A percentile compares a stretch with the other conserved stretches of the same genome.
phyloP scores from a whole-genome alignment of 2,113 vertebrate species.

The Platycercus adscitus region DNA sequence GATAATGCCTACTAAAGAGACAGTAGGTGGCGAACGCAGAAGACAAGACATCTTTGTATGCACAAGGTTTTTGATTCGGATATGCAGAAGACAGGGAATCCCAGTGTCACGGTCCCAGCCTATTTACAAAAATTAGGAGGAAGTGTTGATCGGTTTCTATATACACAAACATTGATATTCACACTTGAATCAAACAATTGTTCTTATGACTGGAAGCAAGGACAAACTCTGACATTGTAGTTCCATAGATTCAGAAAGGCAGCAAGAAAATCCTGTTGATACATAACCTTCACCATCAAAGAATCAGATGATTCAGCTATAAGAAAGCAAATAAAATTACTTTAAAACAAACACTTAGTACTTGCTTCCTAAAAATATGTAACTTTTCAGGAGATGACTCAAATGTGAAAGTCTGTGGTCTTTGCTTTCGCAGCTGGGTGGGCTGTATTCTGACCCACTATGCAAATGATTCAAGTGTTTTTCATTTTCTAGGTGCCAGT shows the following conservation, averaged over 20 bases:
- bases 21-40: not conserved
- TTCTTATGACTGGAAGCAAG: not conserved
- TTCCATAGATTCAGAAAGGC: not conserved
- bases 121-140: slow-evolving; percentile 30
- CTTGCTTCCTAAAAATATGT: slow-evolving; percentile 7
- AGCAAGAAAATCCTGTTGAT: not conserved
- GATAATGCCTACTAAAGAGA: not conserved
- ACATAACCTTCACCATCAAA: not conserved
- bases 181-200: slow-evolving; percentile 3
- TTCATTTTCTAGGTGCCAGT: slow-evolving; percentile 13
- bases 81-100: slow-evolving; percentile 21
- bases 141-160: slow-evolving; percentile 44
- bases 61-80: slow-evolving; percentile 24
- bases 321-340: slow-evolving; percentile 21
- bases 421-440: not conserved
- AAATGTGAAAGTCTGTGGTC: slow-evolving; percentile 47
- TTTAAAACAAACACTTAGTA: slow-evolving; percentile 14
- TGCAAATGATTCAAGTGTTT: slow-evolving; percentile 33
- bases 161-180: slow-evolving; percentile 4
- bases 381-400: slow-evolving; percentile 51
- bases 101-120: not conserved
- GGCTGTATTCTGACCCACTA: slow-evolving; percentile 34
- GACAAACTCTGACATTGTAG: not conserved
- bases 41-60: not conserved
- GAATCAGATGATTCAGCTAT: not conserved